Evolutionary conservation across 2,113 vertebrate species (phyloP).

Genomic region (Deroptyus accipitrinus): DNA sequence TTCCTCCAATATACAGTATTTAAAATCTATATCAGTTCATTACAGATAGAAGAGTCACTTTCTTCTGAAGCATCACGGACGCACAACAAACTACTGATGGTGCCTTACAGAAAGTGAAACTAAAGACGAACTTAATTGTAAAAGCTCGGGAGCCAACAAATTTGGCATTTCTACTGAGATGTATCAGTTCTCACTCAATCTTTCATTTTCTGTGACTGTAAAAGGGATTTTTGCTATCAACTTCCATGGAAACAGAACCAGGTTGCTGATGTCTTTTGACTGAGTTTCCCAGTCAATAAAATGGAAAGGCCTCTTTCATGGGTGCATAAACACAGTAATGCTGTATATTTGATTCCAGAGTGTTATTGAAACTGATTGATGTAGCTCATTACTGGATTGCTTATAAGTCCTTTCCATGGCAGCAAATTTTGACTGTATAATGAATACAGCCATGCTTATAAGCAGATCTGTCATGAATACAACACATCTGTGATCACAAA

Average conservation of each 20-base stretch:
- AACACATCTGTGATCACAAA: not conserved
- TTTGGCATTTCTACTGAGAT: not conserved
- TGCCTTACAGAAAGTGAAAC: not conserved
- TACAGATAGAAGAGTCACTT: not conserved
- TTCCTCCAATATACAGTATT: not conserved
- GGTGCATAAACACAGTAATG: not conserved
- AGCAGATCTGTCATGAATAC: not conserved
- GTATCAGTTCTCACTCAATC: not conserved
- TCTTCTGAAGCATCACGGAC: not conserved
- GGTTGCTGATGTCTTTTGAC: conserved; percentile 16
- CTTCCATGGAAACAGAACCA: conserved; percentile 3
- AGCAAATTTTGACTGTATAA: not conserved
- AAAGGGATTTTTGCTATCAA: not conserved
- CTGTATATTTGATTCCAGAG: not conserved
- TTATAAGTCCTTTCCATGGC: not conserved
- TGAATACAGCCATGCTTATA: not conserved
- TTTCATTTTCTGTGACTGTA: not conserved
- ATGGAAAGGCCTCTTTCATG: not conserved
- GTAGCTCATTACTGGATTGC: not conserved
- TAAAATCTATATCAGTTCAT: not conserved
- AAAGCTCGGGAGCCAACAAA: not conserved
- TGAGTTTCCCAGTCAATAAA: conserved; percentile 41
- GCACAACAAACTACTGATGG: not conserved
- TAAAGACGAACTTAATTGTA: not conserved
- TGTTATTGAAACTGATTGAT: conserved; percentile 37